phyloP scores from a whole-genome alignment of 2,888 invertebrate species.

The Ornithoptera alexandrae region DNA sequence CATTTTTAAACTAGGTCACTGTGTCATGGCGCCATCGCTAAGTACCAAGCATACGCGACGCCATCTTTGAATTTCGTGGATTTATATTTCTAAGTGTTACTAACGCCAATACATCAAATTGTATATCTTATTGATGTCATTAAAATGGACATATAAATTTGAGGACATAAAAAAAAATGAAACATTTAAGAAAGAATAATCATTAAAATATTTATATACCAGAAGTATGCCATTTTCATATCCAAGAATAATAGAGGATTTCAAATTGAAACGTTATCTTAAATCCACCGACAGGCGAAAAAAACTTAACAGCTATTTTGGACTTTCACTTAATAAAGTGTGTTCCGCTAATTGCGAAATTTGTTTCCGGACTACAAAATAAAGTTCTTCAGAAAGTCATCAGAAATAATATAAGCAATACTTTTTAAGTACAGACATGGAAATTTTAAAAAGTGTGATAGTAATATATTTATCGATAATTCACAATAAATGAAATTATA shows the following conservation, averaged over 20 bases:
- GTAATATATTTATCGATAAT: background rate
- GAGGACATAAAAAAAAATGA: too few species aligned
- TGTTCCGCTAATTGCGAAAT: constrained; percentile 56
- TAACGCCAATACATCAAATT: constrained; percentile 28
- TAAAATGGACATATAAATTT: background rate
- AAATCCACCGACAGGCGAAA: too few species aligned
- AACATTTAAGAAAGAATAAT: too few species aligned
- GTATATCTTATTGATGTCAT: background rate
- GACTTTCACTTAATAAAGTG: constrained; percentile 67
- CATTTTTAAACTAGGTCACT: constrained; percentile 78
- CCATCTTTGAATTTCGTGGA: constrained; percentile 74
- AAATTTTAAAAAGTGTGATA: too few species aligned
- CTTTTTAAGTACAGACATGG: background rate
- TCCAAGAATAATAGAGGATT: too few species aligned
- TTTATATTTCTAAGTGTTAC: constrained; percentile 50
- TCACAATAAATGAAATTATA: constrained; percentile 7
- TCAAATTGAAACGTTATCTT: too few species aligned
- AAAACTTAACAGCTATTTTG: constrained; percentile 32
- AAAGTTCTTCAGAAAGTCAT: constrained; percentile 32
- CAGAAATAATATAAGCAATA: background rate
- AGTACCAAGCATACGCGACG: constrained; percentile 65
- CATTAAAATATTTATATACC: too few species aligned
- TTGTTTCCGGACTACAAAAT: constrained; percentile 48
- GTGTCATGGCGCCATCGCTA: constrained; percentile 74
- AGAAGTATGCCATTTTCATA: too few species aligned